These are phyloP conservation scores for Lomographa bimaculata DNA, from an alignment of 2,888 invertebrate genomes.

Conservation along the genomic window DNA sequence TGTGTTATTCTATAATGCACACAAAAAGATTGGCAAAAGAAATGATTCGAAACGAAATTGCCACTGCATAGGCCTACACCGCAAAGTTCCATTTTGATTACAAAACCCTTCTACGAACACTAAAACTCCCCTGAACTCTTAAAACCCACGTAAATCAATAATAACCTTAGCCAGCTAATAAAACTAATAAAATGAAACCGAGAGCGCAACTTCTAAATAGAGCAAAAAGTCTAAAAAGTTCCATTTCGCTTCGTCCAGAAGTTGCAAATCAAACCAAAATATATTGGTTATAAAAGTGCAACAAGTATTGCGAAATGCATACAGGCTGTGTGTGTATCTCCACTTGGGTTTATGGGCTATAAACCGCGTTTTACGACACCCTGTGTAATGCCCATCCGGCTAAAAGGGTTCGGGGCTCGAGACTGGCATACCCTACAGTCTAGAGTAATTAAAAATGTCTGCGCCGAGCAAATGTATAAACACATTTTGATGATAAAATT, in stretches of 20 bases:
- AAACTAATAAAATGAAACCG: slow-evolving; percentile 25
- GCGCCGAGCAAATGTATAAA: slow-evolving; percentile 32
- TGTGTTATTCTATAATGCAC: too few relatives aligned
- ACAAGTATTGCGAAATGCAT: slow-evolving; percentile 77
- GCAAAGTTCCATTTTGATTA: slow-evolving; percentile 14
- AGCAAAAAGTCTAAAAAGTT: slow-evolving; percentile 43
- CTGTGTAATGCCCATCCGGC: slow-evolving; percentile 79
- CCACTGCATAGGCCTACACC: too few relatives aligned
- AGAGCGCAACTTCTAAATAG: slow-evolving; percentile 32
- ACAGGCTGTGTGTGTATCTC: slow-evolving; percentile 66
- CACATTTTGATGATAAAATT: slow-evolving; percentile 15
- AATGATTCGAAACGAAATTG: too few relatives aligned
- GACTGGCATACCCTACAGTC: slow-evolving; percentile 42
- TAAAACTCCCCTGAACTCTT: slow-evolving; percentile 22
- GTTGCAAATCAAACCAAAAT: slow-evolving; percentile 81
- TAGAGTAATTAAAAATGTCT: slow-evolving; percentile 73
- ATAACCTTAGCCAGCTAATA: slow-evolving; percentile 12
- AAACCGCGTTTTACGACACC: slow-evolving; percentile 72
- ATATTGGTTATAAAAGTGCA: slow-evolving; percentile 82
- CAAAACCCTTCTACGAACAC: slow-evolving; percentile 17
- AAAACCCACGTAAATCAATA: slow-evolving; percentile 32
- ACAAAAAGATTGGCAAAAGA: too few relatives aligned
- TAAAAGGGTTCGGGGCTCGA: slow-evolving; percentile 72
- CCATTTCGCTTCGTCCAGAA: slow-evolving; percentile 61
- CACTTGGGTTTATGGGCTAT: slow-evolving; percentile 79